Evolutionary conservation across 1,140 invertebrate species (phyloP).

Genomic region (Gryon sp.): DNA sequence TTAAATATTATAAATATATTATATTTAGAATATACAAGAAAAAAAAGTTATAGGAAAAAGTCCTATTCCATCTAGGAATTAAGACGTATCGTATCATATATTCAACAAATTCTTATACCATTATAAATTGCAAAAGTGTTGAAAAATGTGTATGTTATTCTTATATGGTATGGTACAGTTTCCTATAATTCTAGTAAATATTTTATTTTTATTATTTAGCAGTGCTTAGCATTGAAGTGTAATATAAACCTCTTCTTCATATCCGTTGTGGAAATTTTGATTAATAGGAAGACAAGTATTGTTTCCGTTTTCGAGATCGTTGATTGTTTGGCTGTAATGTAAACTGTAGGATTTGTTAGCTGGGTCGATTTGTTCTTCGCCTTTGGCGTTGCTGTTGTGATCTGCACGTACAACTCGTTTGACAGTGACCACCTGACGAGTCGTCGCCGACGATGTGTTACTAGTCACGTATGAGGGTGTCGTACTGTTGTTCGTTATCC

Average conservation of each 20-base stretch:
- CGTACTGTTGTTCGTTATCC: slow-evolving; percentile 65
- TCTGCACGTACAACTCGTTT: slow-evolving; percentile 69
- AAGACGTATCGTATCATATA: too few relatives aligned
- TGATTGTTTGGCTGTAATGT: slow-evolving; percentile 56
- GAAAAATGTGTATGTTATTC: too few relatives aligned
- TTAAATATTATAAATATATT: too few relatives aligned
- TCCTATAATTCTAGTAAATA: too few relatives aligned
- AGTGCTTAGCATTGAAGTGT: too few relatives aligned
- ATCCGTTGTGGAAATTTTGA: slow-evolving; percentile 60
- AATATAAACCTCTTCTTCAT: slow-evolving; percentile 57
- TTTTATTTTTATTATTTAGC: too few relatives aligned
- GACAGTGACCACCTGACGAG: slow-evolving; percentile 68
- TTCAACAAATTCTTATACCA: too few relatives aligned
- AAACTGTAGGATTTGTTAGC: slow-evolving; percentile 65
- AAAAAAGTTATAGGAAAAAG: too few relatives aligned
- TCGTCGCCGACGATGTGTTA: slow-evolving; percentile 65
- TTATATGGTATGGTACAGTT: too few relatives aligned
- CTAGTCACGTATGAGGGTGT: slow-evolving; percentile 58
- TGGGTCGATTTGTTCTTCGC: slow-evolving; percentile 72
- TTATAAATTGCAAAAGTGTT: too few relatives aligned
- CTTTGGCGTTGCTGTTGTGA: slow-evolving; percentile 74
- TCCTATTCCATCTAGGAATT: too few relatives aligned
- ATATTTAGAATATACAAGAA: too few relatives aligned
- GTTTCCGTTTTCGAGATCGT: slow-evolving; percentile 63
- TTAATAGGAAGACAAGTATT: slow-evolving; percentile 56